Conservation (phyloP, 64 coral and sea anemone species). For the Cladopsammia gracilis region DNA sequence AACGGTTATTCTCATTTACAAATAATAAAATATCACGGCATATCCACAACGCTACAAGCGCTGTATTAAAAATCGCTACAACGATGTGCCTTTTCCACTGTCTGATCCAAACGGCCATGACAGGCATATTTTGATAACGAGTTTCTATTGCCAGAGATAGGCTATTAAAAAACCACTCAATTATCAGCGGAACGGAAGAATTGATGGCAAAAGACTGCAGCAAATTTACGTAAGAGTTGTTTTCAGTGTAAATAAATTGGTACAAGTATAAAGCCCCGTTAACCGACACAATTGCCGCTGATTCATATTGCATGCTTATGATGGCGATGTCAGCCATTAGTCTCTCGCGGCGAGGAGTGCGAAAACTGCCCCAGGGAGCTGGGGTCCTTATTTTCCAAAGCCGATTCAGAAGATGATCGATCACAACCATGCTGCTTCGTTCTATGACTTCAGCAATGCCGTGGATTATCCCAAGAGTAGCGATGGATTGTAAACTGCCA, state of each 20-base stretch:
- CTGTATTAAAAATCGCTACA: neutral
- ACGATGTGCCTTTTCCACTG: neutral
- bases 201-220: neutral
- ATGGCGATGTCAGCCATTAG: constrained; percentile 17
- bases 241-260: neutral
- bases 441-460: constrained; percentile 5
- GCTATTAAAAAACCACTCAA: constrained; percentile 12
- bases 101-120: neutral
- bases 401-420: neutral
- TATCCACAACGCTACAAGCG: no score
- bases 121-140: constrained; percentile 1
- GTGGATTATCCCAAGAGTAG: neutral
- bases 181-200: neutral
- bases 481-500: neutral
- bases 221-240: neutral
- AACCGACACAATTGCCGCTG: neutral
- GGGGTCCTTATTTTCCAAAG: neutral
- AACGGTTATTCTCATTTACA: neutral
- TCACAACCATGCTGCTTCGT: neutral
- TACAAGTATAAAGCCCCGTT: neutral
- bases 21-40: neutral
- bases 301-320: neutral
- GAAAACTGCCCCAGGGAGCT: neutral
- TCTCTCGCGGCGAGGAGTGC: neutral
- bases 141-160: neutral